Conservation (phyloP, 2,113 vertebrate species). For the Megalops atlanticus region DNA sequence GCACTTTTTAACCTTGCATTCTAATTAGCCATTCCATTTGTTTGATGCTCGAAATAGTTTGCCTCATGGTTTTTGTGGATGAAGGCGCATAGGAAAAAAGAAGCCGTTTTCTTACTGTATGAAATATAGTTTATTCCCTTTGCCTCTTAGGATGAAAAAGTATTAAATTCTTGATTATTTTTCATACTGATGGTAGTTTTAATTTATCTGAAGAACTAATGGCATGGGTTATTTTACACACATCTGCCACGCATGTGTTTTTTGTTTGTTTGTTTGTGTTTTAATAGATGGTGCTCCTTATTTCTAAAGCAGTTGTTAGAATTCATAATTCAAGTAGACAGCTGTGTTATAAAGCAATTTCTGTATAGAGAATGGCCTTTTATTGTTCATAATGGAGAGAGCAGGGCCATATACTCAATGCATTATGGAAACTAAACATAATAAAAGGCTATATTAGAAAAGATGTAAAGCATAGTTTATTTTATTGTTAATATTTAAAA, state of each 20-base stretch:
- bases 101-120: neutral
- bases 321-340: neutral
- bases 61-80: constrained; percentile 55
- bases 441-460: too few species aligned
- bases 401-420: neutral
- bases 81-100: constrained; percentile 45
- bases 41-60: constrained; percentile 60
- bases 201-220: neutral
- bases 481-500: too few species aligned
- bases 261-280: neutral
- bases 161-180: neutral
- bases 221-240: neutral
- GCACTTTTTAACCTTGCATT: constrained; percentile 62
- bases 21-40: constrained; percentile 70
- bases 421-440: neutral
- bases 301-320: neutral
- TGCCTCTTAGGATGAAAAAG: neutral
- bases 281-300: neutral
- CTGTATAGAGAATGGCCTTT: neutral
- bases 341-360: neutral
- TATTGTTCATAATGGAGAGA: neutral
- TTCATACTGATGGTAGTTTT: neutral
- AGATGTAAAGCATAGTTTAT: too few species aligned
- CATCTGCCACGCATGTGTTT: neutral
- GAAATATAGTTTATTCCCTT: neutral